Conservation (phyloP, 2,888 invertebrate genomes). For the Erpobdella octoculata region DNA sequence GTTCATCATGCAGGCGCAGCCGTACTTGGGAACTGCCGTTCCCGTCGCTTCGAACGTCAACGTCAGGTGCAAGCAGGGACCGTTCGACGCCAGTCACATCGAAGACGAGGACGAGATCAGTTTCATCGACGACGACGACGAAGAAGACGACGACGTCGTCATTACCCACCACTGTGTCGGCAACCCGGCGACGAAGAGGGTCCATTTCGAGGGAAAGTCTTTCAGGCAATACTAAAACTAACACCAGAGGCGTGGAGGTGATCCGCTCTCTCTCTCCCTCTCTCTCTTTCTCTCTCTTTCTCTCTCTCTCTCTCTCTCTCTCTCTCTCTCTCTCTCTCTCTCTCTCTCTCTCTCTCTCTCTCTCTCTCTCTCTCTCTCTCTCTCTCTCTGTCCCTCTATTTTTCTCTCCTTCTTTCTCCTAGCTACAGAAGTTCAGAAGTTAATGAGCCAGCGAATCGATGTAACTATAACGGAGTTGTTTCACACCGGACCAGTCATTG, state of each 20-base stretch:
- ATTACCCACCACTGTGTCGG: background rate
- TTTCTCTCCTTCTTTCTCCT: no score
- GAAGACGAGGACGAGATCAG: slow-evolving; percentile 2
- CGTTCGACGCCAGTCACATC: background rate
- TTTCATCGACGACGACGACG: slow-evolving; percentile 11
- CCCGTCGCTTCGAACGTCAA: background rate
- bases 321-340: no score
- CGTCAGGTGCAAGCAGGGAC: slow-evolving; percentile 14
- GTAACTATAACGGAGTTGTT: no score
- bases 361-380: no score
- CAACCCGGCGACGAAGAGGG: background rate
- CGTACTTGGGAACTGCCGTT: background rate
- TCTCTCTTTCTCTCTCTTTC: no score
- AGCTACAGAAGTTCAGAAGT: no score
- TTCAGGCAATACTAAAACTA: background rate
- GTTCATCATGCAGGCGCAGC: background rate
- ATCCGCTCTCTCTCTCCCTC: no score
- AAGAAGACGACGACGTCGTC: slow-evolving; percentile 6
- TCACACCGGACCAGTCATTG: no score
- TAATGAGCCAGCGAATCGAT: no score
- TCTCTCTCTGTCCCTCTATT: no score
- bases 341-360: no score
- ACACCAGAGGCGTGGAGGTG: background rate
- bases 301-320: no score
- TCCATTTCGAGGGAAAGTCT: background rate